Evolutionary conservation across 2,113 vertebrate species (phyloP), one percentile per base, ranked within the genome.

Genomic region (Oreochromis aureus): DNA sequence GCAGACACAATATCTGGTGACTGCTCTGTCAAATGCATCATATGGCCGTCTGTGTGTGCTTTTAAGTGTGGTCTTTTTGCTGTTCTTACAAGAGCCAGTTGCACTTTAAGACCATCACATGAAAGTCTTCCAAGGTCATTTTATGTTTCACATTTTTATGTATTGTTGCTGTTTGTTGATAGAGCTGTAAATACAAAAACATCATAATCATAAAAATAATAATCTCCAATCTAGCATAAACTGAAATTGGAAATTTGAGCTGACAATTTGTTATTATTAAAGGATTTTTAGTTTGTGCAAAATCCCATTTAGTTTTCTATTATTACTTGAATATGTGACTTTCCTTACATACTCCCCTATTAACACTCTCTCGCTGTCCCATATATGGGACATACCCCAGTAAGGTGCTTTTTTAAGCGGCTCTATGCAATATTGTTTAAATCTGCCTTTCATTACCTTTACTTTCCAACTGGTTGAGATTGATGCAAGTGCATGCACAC

Each of bases 1-100:
- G 87, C 91, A 92, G 59, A 85, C 48, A 89, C 59, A 86, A 76
- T 85, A 80, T 83, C 61, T 39, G 84, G 55, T 78, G 85, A 88
- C 86, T 90, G 88, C 87, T 86, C 79, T 61, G 83, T 90, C 87
- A 82, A 51, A 34, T 76, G 76, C 58, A 63, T 85, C 81, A 6
- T 69, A 22, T 69, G 76, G 80, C 44, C 22, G 3, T 32, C 10
- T 36, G 55, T 18, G 22, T 58, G 16, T 79, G 22, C 22, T 69
- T 48, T 69, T 76, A 30, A 36, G 6, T 48, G 32, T 32, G 41
- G 24, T 32, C 44, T 76, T 19, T 48, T 46, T 76, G 44, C 71
- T 18, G 10, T 76, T 46, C 24, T 51, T 76, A 30, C 24, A 48
- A 19, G 24, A 51, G 24, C 24, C 44, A 48, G 15, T 76, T 76